These are phyloP conservation scores for Salticus scenicus DNA, from an alignment of 2,888 invertebrate genomes.

Conservation along the genomic window DNA sequence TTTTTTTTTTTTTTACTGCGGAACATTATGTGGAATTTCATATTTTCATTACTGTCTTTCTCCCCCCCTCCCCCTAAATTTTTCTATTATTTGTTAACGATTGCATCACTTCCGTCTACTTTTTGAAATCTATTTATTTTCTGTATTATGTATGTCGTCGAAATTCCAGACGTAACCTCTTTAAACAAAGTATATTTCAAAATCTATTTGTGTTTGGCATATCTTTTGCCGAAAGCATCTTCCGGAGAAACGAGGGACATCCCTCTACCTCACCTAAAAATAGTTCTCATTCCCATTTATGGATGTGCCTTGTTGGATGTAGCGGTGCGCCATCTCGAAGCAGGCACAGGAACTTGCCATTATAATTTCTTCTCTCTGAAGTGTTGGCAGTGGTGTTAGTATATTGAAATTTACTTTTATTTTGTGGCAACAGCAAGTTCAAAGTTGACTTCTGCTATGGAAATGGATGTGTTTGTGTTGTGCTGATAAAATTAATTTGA, in stretches of 20 bases:
- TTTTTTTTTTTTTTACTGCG: too few relatives aligned
- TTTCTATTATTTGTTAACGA: too few relatives aligned
- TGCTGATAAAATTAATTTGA: not conserved
- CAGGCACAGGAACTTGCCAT: constrained; percentile 44
- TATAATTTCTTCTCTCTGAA: not conserved
- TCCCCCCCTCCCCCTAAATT: too few relatives aligned
- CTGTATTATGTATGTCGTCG: not conserved
- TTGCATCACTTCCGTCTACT: too few relatives aligned
- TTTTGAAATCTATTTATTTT: too few relatives aligned
- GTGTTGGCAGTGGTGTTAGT: not conserved
- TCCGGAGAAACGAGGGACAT: constrained; percentile 44
- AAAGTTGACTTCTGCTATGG: not conserved
- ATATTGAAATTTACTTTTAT: not conserved
- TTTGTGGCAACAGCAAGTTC: not conserved
- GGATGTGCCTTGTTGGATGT: constrained; percentile 17
- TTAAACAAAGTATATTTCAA: constrained; percentile 13
- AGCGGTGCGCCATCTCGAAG: constrained; percentile 44
- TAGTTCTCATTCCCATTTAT: constrained; percentile 54
- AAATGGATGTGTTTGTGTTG: not conserved
- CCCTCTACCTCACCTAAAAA: constrained; percentile 31
- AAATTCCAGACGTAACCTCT: constrained; percentile 1
- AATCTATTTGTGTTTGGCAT: constrained; percentile 49
- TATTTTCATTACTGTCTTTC: too few relatives aligned
- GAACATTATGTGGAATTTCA: too few relatives aligned
- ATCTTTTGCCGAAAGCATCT: constrained; percentile 30